Evolutionary conservation across 2,113 vertebrate genomes (phyloP), one percentile per base, ranked within the genome.

Genomic region (Equus przewalskii): DNA sequence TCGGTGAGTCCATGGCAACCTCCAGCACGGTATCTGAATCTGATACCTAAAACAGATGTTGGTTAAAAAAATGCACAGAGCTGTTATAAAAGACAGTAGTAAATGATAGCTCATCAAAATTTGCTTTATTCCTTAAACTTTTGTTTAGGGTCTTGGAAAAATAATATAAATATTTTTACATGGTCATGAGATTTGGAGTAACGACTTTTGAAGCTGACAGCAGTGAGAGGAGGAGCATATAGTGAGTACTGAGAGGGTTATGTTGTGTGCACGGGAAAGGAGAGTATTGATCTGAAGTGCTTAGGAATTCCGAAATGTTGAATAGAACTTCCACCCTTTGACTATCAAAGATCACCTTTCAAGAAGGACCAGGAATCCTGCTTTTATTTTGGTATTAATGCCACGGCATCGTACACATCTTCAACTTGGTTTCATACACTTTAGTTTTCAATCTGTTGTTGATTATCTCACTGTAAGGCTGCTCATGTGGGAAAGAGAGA

Each of bases 181-280:
- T 73, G 15, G 33, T 67, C 49, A 19, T 78, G 24, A 24, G 65
- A 58, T 91, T 49, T 88, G 28, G 26, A 54, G 73, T 36, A 56
- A 58, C 70, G 14, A 9, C 4, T 72, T 83, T 46, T 49, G 30
- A 96, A 83, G n/a, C 60, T 33, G 49, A 33, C 18, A 79, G 36
- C 28, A 30, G 10, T 2, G 5, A 67, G 7, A 54, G 14, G 28
- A 69, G 41, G 60, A 79, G 26, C 41, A 44, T 30, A 6, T 6
- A 19, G 49, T 65, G 6, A 1, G 7, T 13, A 5, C 19, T 4
- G 15, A 6, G 11, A 58, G 62, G 24, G 18, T 54, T 33, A 36
- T 33, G 9, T n/a, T 6, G 28, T 44, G 5, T 41, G 1, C 19
- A 12, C 0, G 0, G 6, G 24, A 60, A 69, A 21, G 60, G 7